A percentile compares a stretch with the other conserved stretches of the same genome.
Conservation (phyloP, 2,888 invertebrate genomes). For the Tubulanus polymorphus region DNA sequence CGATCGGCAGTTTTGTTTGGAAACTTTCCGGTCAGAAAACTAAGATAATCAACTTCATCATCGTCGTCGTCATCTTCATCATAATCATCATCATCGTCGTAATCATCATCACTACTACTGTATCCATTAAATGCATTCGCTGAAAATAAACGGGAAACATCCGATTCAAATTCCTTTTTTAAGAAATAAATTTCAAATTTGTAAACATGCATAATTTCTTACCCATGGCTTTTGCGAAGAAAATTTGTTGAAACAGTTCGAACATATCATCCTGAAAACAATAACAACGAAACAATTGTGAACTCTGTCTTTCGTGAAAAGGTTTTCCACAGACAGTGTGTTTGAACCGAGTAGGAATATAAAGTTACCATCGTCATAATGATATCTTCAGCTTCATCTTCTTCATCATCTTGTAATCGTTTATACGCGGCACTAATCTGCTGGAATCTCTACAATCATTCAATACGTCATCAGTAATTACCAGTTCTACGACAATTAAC, state of each 20-base stretch:
- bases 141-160: conserved; percentile 13
- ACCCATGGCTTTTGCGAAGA: conserved; percentile 19
- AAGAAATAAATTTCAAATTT: neutral
- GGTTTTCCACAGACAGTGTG: neutral
- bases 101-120: conserved; percentile 33
- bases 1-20: neutral
- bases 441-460: conserved; percentile 43
- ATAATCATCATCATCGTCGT: conserved; percentile 25
- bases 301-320: neutral
- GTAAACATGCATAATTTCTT: neutral
- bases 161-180: neutral
- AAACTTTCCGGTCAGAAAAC: neutral
- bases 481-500: too few relatives aligned
- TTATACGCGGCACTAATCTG: conserved; percentile 42
- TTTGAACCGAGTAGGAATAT: neutral
- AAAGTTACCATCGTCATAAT: neutral
- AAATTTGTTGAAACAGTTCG: conserved; percentile 34
- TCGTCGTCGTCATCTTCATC: conserved; percentile 31
- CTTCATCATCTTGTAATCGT: conserved; percentile 27
- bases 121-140: conserved; percentile 33
- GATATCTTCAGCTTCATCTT: conserved; percentile 34
- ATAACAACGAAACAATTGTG: conserved; percentile 4
- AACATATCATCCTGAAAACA: conserved; percentile 33
- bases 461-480: too few relatives aligned
- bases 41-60: conserved; percentile 11